phyloP scores from a whole-genome alignment of 2,888 invertebrate genomes.

The Graphium colonna region DNA sequence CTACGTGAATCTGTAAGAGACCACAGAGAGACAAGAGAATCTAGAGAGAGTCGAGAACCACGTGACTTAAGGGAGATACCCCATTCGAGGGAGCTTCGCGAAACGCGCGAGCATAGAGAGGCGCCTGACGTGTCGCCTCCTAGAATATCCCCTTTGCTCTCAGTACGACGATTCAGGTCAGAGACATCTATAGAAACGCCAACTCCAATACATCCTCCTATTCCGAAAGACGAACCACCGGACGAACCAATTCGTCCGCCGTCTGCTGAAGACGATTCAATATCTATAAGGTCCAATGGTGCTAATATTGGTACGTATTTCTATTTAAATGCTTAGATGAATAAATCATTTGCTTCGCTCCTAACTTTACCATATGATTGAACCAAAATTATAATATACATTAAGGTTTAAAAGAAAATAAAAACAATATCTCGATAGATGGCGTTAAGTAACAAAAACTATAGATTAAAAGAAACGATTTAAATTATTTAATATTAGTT shows the following conservation, averaged over 20 bases:
- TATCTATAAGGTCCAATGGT: conserved; percentile 77
- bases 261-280: conserved; percentile 80
- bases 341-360: background rate
- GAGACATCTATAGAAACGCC: conserved; percentile 59
- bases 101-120: conserved; percentile 58
- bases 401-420: too few species aligned
- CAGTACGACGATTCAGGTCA: conserved; percentile 67
- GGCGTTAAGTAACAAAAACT: too few species aligned
- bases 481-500: too few species aligned
- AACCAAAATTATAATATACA: too few species aligned
- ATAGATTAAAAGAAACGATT: too few species aligned
- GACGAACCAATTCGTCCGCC: conserved; percentile 76
- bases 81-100: conserved; percentile 58
- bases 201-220: conserved; percentile 68
- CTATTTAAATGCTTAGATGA: background rate
- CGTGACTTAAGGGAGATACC: conserved; percentile 42
- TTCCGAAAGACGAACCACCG: conserved; percentile 77
- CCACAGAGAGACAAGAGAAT: conserved; percentile 48
- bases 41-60: conserved; percentile 40
- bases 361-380: too few species aligned
- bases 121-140: conserved; percentile 69
- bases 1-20: conserved; percentile 50
- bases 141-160: conserved; percentile 71
- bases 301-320: conserved; percentile 73
- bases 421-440: too few species aligned